Conservation (phyloP, 2,797 vertebrate species). For the Bradypus variegatus region DNA sequence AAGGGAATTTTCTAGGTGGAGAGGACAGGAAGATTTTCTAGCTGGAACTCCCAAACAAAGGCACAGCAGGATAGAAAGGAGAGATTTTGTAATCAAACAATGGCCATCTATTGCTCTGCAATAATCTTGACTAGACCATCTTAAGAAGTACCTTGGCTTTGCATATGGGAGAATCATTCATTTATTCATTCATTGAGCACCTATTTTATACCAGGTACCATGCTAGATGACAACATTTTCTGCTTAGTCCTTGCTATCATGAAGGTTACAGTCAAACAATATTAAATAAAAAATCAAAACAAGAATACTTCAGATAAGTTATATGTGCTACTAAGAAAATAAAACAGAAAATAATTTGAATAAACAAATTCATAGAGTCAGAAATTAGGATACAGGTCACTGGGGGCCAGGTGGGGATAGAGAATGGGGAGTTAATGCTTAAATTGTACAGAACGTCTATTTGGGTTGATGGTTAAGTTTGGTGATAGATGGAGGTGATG, state of each 20-base stretch:
- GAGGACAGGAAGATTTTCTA: not conserved
- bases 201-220: not conserved
- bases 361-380: too few relatives aligned
- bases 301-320: not conserved
- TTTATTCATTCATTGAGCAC: not conserved
- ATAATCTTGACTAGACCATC: not conserved
- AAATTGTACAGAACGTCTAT: too few relatives aligned
- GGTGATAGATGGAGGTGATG: too few relatives aligned
- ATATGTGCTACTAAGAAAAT: not conserved
- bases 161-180: not conserved
- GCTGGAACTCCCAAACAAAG: not conserved
- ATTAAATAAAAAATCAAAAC: not conserved
- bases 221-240: not conserved
- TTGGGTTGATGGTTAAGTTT: too few relatives aligned
- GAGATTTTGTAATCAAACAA: not conserved
- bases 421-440: too few relatives aligned
- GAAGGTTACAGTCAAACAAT: conserved; percentile 7
- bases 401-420: too few relatives aligned
- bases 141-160: not conserved
- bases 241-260: not conserved
- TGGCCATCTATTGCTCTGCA: not conserved
- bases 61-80: not conserved
- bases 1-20: not conserved
- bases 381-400: too few relatives aligned
- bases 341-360: not conserved